Conservation (phyloP, 2,888 invertebrate species). For the Drosophila fulvimacula region DNA sequence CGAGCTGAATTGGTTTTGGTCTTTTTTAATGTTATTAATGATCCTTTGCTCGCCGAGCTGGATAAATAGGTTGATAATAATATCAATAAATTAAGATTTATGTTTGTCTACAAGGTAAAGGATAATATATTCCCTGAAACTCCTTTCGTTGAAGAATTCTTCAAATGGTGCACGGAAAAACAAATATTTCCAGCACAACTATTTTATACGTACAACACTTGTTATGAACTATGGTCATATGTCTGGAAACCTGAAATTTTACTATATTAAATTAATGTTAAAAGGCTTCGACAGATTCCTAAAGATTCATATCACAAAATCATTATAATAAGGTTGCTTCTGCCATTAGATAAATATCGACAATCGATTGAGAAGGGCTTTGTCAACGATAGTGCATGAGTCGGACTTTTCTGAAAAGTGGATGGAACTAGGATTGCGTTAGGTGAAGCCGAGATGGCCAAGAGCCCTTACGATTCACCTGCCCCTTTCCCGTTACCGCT, state of each 20-base stretch:
- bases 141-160: neutral
- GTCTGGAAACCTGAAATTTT: neutral
- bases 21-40: neutral
- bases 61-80: neutral
- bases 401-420: slow-evolving; percentile 14
- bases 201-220: neutral
- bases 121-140: neutral
- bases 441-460: slow-evolving; percentile 14
- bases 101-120: slow-evolving; percentile 10
- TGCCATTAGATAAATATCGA: neutral
- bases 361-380: neutral
- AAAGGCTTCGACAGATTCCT: neutral
- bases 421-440: slow-evolving; percentile 18
- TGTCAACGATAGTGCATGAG: neutral
- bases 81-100: neutral
- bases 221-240: slow-evolving; percentile 18
- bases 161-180: slow-evolving; percentile 18
- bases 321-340: neutral
- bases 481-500: neutral
- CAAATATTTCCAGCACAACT: neutral
- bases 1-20: neutral
- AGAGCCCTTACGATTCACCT: neutral
- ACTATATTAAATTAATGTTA: neutral
- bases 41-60: slow-evolving; percentile 1
- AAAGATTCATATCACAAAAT: neutral